These are phyloP conservation scores for Ceriagrion tenellum DNA, from an alignment of 2,888 invertebrate genomes.

Conservation along the genomic window DNA sequence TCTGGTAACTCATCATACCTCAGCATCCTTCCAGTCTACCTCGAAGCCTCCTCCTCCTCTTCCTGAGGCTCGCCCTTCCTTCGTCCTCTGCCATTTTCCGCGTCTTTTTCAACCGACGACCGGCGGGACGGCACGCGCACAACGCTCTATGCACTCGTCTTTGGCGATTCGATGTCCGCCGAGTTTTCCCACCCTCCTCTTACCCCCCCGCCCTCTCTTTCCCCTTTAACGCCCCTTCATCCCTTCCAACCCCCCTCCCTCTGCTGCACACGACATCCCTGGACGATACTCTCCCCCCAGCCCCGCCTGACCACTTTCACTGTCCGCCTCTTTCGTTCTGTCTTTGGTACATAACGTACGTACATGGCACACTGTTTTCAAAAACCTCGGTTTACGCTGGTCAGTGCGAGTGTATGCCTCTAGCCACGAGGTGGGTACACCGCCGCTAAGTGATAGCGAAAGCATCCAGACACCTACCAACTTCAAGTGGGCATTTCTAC, in stretches of 20 bases:
- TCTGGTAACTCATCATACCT: constrained; percentile 17
- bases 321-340: not conserved
- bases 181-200: not conserved
- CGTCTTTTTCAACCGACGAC: constrained; percentile 7
- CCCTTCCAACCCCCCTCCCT: not conserved
- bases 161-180: not conserved
- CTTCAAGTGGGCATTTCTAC: not conserved
- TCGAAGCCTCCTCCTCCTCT: not conserved
- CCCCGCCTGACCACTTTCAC: constrained; percentile 16
- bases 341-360: not conserved
- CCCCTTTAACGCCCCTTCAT: too few relatives aligned
- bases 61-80: not conserved
- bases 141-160: not conserved
- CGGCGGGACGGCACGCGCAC: not conserved
- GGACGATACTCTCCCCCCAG: not conserved
- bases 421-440: not conserved
- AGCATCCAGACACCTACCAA: not conserved
- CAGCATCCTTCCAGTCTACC: not conserved
- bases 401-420: not conserved
- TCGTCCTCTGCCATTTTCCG: constrained; percentile 15
- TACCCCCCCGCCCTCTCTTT: not conserved
- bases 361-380: not conserved
- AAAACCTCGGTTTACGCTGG: not conserved
- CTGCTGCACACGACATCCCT: not conserved
- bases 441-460: not conserved